Percentiles rank a stretch among this genome's conserved stretches.
Conservation (phyloP, 2,797 vertebrate genomes). For the Halcyon badia region DNA sequence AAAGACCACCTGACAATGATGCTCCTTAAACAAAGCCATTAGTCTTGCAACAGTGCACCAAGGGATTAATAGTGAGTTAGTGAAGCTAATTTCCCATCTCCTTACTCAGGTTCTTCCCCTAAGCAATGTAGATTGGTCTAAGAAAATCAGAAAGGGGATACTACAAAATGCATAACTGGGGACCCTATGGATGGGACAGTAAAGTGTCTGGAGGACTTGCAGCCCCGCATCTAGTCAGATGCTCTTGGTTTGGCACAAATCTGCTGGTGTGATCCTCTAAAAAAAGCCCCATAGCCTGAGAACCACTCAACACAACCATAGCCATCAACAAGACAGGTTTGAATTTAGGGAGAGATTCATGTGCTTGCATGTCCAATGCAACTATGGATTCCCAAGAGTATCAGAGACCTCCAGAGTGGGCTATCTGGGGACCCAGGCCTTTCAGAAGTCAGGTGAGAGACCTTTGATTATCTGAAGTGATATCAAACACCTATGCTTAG, state of each 20-base stretch:
- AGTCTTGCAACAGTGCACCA: background rate
- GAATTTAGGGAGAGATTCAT: background rate
- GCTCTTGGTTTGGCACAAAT: background rate
- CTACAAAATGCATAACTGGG: background rate
- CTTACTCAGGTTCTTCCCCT: background rate
- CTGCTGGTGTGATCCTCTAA: background rate
- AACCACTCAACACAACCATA: background rate
- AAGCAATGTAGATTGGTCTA: accelerated
- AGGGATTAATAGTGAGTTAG: background rate
- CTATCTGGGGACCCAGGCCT: background rate
- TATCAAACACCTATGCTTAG: background rate
- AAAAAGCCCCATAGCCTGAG: background rate
- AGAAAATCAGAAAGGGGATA: background rate
- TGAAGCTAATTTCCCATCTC: background rate
- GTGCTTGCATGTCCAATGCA: background rate
- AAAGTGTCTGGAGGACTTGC: background rate
- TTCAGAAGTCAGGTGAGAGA: background rate
- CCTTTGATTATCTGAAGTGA: accelerated
- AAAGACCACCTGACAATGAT: background rate
- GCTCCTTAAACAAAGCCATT: background rate
- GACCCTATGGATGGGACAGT: background rate
- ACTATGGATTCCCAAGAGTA: background rate
- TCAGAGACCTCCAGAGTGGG: background rate
- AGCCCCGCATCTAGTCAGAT: background rate
- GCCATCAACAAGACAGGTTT: background rate